Base-by-base conservation (phyloP, 2,888 invertebrate genomes). In the Ichneumoninae sp. region DNA sequence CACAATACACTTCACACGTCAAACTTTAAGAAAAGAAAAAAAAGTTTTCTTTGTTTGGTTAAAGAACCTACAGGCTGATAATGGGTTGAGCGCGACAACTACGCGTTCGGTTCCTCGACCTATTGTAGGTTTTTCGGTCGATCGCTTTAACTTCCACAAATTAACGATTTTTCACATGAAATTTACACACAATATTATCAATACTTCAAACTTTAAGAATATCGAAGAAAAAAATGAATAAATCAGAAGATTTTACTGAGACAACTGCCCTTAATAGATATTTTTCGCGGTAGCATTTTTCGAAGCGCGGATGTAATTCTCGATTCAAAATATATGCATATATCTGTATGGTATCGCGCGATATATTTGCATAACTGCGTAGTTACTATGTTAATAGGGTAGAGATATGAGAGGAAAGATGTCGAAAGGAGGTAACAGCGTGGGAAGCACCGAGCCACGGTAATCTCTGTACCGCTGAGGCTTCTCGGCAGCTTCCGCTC, bases 401-500 rank as follows among this genome's bases (percentile, higher is more conserved):
- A 65, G 65, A 47, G 16, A 47, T 65, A 19, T n/a, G 19, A 71
- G 33, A 40, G 26, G 77, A 33, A 52, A 68, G 73, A 81, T 79
- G 76, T 47, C 40, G 60, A 36, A 33, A 69, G 44, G 19, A 73
- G 19, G 81, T 74, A 68, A 71, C 63, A 57, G 50, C 22, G 44
- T 8, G 76, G 52, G 47, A 50, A 63, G 30, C 47, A 77, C 57
- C 76, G 83, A 74, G 74, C 57, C 44, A 22, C 71, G 68, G 83
- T 81, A 83, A 86, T 85, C 85, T 85, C 81, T 85, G 79, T 69
- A 76, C 76, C 75, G 63, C 68, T 63, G 30, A 19, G 68, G 71
- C 44, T 70, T 90, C 91, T 88, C 87, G 89, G 83, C 84, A 87
- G 88, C 86, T 83, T 83, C 70, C 80, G 87, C 88, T 66, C 36